phyloP scores from a whole-genome alignment of 92 coral and sea anemone species.

The Siderastrea radians region DNA sequence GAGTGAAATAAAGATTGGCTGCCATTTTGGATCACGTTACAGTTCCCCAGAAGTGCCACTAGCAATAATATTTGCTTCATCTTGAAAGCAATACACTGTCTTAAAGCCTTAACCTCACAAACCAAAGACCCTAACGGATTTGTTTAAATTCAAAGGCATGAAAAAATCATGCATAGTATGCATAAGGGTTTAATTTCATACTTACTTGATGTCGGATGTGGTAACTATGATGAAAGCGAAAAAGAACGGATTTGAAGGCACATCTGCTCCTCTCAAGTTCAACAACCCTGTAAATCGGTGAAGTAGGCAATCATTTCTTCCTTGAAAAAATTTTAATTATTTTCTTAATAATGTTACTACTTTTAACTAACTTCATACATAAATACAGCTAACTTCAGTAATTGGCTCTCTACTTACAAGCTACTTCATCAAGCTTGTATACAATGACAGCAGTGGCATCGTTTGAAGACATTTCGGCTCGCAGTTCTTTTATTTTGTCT shows the following conservation, averaged over 20 bases:
- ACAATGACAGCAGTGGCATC: slow-evolving; percentile 76
- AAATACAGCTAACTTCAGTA: not conserved
- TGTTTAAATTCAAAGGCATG: too few species aligned
- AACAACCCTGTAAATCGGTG: slow-evolving; percentile 81
- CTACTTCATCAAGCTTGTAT: slow-evolving; percentile 83
- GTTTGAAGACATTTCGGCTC: slow-evolving; percentile 70
- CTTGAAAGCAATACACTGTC: too few species aligned
- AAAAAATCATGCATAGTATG: too few species aligned
- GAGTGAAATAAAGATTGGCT: too few species aligned
- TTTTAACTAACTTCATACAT: not conserved
- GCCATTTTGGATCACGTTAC: too few species aligned
- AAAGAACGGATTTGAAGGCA: slow-evolving; percentile 90
- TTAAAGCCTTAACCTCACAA: too few species aligned
- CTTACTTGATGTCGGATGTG: slow-evolving; percentile 70
- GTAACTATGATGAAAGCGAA: slow-evolving; percentile 76
- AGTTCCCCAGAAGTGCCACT: too few species aligned
- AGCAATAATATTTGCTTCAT: too few species aligned
- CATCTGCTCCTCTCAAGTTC: slow-evolving; percentile 91
- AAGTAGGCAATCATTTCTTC: too few species aligned
- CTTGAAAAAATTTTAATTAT: too few species aligned
- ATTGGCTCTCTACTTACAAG: slow-evolving; percentile 78
- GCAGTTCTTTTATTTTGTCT: slow-evolving; percentile 85
- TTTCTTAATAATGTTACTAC: not conserved
- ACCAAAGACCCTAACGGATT: too few species aligned
- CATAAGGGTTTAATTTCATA: not conserved